Evolutionary conservation across 2,113 vertebrate genomes (phyloP).

Genomic region (Bos taurus): DNA sequence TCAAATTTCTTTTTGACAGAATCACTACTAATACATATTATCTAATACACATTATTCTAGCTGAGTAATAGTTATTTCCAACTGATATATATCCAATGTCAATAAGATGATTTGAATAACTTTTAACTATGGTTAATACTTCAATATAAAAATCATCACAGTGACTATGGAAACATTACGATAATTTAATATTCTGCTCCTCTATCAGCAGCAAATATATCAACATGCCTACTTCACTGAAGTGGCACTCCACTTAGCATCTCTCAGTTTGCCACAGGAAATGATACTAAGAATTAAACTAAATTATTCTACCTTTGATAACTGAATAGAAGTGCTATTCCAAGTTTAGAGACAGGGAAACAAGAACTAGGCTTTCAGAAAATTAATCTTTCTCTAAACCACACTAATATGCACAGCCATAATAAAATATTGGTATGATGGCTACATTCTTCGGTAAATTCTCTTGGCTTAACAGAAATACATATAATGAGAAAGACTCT

Average conservation of each 20-base stretch:
- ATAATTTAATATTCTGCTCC: neutral
- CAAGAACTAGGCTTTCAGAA: neutral
- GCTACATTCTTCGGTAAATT: neutral
- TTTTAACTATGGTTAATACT: constrained; percentile 3
- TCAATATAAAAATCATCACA: neutral
- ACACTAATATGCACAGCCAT: neutral
- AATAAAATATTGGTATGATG: neutral
- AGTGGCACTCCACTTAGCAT: neutral
- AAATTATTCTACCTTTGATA: constrained; percentile 3
- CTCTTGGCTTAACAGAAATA: neutral
- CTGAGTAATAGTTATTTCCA: neutral
- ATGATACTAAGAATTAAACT: neutral
- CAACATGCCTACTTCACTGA: neutral
- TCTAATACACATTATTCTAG: neutral
- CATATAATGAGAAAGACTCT: neutral
- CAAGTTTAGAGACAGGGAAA: neutral
- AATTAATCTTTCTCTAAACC: neutral
- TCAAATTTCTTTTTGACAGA: neutral
- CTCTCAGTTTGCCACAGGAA: neutral
- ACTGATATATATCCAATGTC: neutral
- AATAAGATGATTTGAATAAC: constrained; percentile 1
- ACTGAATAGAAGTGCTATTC: neutral
- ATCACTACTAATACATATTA: neutral
- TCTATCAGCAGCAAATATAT: neutral
- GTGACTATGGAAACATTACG: neutral